phyloP scores from a whole-genome alignment of 2,113 vertebrate genomes.

The Noctilio leporinus region DNA sequence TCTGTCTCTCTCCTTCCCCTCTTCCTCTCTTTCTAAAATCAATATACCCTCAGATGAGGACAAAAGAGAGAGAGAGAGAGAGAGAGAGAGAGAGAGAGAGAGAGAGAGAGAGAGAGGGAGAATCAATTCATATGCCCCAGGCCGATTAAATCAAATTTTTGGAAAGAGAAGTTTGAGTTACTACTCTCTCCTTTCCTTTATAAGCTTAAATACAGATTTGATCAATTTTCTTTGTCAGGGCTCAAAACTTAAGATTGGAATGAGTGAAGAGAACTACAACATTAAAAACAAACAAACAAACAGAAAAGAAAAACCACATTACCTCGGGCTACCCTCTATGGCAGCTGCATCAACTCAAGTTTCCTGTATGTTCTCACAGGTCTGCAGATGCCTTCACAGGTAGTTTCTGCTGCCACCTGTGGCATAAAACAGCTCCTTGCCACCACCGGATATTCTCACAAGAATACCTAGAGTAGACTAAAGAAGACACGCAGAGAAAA shows the following conservation, averaged over 20 bases:
- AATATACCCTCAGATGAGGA: no score
- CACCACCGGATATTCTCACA: not conserved
- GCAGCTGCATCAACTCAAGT: not conserved
- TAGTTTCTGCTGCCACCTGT: no score
- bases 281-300: not conserved
- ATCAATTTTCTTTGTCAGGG: not conserved
- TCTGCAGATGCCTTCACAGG: not conserved
- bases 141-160: not conserved
- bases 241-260: not conserved
- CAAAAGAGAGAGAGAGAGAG: no score
- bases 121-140: not conserved
- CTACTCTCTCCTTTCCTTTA: not conserved
- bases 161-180: not conserved
- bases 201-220: not conserved
- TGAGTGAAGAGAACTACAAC: not conserved
- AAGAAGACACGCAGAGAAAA: not conserved
- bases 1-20: no score
- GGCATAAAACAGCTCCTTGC: not conserved
- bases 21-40: no score
- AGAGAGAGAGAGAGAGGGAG: no score
- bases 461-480: not conserved
- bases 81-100: no score
- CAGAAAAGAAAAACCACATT: not conserved
- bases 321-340: not conserved
- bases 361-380: no score